Conservation (phyloP, 2,797 vertebrate species). For the Gallinago stenura region DNA sequence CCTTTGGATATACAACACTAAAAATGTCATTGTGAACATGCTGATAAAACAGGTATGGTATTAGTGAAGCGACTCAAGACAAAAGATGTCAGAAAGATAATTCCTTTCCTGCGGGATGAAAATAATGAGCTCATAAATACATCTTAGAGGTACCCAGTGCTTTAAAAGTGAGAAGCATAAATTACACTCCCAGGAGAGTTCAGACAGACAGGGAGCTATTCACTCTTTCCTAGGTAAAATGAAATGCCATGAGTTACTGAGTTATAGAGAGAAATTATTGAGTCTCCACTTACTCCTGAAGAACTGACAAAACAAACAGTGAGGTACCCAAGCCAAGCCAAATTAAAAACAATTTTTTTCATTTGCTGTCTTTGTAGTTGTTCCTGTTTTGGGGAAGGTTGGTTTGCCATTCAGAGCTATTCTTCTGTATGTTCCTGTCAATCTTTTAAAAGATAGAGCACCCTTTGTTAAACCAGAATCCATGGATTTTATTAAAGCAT, state of each 20-base stretch:
- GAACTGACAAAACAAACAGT: neutral
- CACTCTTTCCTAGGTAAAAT: constrained; percentile 45
- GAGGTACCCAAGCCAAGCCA: neutral
- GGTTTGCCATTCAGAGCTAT: neutral
- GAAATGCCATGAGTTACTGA: constrained; percentile 50
- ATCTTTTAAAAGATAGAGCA: neutral
- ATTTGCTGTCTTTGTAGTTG: neutral
- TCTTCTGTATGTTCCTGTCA: neutral
- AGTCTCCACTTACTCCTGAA: neutral
- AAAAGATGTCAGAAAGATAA: constrained; percentile 24
- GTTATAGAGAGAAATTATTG: constrained; percentile 42
- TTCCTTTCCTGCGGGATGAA: constrained; percentile 46
- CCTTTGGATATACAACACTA: neutral
- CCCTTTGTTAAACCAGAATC: neutral
- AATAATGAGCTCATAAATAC: constrained; percentile 72
- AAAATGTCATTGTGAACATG: constrained; percentile 13
- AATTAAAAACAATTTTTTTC: neutral
- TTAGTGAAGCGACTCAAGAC: constrained; percentile 40
- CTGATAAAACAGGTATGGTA: constrained; percentile 49
- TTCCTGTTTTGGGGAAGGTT: neutral
- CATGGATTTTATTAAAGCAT: neutral
- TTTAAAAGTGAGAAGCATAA: constrained; percentile 52
- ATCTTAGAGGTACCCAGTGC: constrained; percentile 39
- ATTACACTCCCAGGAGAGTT: constrained; percentile 43
- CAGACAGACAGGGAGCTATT: constrained; percentile 28